phyloP scores from a whole-genome alignment of 2,888 invertebrate genomes.

The Eupelmus urozonus region DNA sequence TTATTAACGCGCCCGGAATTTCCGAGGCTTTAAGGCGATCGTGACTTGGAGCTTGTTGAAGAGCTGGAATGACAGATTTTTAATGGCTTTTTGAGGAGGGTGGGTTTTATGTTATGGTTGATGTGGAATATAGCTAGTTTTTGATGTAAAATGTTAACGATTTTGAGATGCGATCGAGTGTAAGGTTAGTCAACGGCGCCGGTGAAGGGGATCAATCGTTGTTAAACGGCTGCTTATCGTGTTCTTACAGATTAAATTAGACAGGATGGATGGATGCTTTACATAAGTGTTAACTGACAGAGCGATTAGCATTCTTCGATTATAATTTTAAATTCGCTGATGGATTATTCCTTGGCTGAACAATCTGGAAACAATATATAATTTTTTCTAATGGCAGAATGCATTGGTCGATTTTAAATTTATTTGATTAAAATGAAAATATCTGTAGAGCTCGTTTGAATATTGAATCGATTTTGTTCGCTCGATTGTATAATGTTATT shows the following conservation, averaged over 20 bases:
- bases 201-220: not conserved
- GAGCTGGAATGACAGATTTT: too few relatives aligned
- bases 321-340: constrained; percentile 32
- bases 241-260: constrained; percentile 20
- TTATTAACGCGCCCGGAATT: constrained; percentile 8
- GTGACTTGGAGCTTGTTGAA: too few relatives aligned
- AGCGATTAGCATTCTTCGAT: constrained; percentile 21
- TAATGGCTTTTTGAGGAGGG: not conserved
- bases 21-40: not conserved
- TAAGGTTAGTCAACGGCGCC: not conserved
- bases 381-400: too few relatives aligned
- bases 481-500: too few relatives aligned
- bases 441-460: too few relatives aligned
- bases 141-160: too few relatives aligned
- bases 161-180: not conserved
- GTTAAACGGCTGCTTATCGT: constrained; percentile 4
- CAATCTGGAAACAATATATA: too few relatives aligned
- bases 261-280: constrained; percentile 1
- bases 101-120: too few relatives aligned
- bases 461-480: too few relatives aligned
- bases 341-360: constrained; percentile 2
- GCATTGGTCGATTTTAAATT: too few relatives aligned
- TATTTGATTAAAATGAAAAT: too few relatives aligned
- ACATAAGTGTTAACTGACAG: constrained; percentile 9
- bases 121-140: not conserved